Conservation (phyloP, 2,113 vertebrate genomes). For the Phalacrocorax pelagicus region DNA sequence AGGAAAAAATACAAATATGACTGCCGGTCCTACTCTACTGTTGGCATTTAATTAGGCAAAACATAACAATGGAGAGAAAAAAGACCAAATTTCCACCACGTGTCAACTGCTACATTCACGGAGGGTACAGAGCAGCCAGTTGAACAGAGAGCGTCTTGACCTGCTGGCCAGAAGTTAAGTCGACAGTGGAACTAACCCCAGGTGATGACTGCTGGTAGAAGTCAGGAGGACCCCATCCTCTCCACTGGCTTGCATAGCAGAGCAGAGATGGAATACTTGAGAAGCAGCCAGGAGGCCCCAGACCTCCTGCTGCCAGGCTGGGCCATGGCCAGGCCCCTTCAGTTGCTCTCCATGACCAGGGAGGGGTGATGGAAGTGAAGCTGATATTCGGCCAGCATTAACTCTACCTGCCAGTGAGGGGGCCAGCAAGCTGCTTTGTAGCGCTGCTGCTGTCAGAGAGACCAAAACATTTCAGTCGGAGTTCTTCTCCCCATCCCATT, state of each 20-base stretch:
- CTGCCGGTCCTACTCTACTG: background rate
- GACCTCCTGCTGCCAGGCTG: background rate
- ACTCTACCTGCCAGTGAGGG: background rate
- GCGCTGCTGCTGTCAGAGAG: background rate
- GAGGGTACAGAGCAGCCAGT: background rate
- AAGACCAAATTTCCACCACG: background rate
- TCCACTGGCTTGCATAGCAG: rapidly evolving
- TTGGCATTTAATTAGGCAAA: background rate
- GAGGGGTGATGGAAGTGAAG: background rate
- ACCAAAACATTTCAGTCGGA: background rate
- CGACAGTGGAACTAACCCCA: rapidly evolving
- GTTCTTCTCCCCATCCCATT: background rate
- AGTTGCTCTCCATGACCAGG: background rate
- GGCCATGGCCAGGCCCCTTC: background rate
- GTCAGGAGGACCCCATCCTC: background rate
- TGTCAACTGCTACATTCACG: background rate
- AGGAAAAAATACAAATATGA: background rate
- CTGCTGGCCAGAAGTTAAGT: background rate
- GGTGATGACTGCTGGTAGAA: background rate
- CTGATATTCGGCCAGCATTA: background rate
- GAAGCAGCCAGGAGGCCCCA: background rate
- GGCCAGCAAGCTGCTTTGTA: background rate
- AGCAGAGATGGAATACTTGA: background rate
- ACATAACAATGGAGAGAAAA: background rate
- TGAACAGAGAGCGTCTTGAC: background rate